Percentiles rank a stretch among this genome's conserved stretches.
Conservation (phyloP, 2,888 invertebrate genomes). For the Archips xylosteana region DNA sequence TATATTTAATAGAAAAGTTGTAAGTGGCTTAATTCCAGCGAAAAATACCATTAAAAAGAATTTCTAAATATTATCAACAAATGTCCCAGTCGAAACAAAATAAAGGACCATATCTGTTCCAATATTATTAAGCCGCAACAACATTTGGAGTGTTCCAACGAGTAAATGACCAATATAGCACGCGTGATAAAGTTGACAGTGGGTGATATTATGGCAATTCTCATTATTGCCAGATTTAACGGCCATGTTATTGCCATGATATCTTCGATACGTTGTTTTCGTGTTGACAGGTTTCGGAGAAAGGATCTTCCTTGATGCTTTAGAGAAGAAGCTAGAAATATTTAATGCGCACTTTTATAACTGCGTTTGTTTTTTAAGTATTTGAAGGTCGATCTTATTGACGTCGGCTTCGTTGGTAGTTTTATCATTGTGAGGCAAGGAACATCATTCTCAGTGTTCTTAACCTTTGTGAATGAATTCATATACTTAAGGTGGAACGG, state of each 20-base stretch:
- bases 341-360: neutral
- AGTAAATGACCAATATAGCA: slow-evolving; percentile 11
- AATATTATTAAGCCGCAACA: slow-evolving; percentile 11
- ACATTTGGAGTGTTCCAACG: slow-evolving; percentile 2
- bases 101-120: slow-evolving; percentile 1
- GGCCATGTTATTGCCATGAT: neutral
- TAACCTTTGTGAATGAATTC: too few relatives aligned
- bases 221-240: slow-evolving; percentile 14
- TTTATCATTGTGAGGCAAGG: too few relatives aligned
- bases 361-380: neutral
- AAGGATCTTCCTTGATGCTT: too few relatives aligned
- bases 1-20: neutral
- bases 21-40: too few relatives aligned
- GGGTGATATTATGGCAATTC: slow-evolving; percentile 17
- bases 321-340: neutral
- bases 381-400: neutral
- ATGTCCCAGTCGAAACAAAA: neutral
- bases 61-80: neutral
- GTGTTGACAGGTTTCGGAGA: neutral
- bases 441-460: too few relatives aligned
- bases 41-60: neutral
- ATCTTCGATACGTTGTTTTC: slow-evolving; percentile 7
- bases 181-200: slow-evolving; percentile 18
- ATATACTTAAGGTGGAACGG: too few relatives aligned
- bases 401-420: too few relatives aligned